These are phyloP conservation scores for Papilio glaucus DNA, from an alignment of 1,140 invertebrate genomes.

Conservation along the genomic window DNA sequence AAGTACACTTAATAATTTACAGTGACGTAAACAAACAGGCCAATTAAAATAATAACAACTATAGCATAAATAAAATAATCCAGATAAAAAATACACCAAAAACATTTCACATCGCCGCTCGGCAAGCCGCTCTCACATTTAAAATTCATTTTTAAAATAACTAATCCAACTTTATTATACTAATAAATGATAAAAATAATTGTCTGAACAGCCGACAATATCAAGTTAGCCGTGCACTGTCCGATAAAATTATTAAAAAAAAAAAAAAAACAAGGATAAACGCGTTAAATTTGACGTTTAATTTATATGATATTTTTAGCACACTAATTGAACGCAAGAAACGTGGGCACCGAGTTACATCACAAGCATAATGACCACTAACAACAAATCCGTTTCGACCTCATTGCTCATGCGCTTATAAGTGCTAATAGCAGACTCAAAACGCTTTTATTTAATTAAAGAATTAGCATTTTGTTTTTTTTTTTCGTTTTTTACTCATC, in stretches of 20 bases:
- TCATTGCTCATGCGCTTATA: background rate
- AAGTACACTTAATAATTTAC: slow-evolving; percentile 18
- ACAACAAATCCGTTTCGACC: background rate
- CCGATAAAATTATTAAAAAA: background rate
- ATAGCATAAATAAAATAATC: slow-evolving; percentile 58
- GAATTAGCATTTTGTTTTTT: background rate
- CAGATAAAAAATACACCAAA: slow-evolving; percentile 53
- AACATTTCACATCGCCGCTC: slow-evolving; percentile 43
- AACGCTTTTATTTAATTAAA: slow-evolving; percentile 1
- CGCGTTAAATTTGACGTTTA: background rate
- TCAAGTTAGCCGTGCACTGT: background rate
- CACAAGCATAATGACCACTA: background rate
- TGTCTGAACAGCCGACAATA: no score
- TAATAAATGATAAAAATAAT: background rate
- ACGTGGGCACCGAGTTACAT: slow-evolving; percentile 1
- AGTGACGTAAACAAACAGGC: slow-evolving; percentile 59
- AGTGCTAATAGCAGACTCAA: background rate
- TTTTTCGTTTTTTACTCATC: background rate
- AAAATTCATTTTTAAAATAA: slow-evolving; percentile 32
- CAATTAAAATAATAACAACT: slow-evolving; percentile 40
- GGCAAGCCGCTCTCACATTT: slow-evolving; percentile 40
- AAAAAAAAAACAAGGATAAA: background rate
- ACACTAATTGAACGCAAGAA: background rate
- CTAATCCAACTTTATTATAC: background rate
- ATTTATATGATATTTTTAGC: slow-evolving; percentile 8